A percentile compares a stretch with the other conserved stretches of the same genome.
These are phyloP conservation scores for Zaprionus davidi DNA, from an alignment of 1,140 invertebrate species.

Conservation along the genomic window DNA sequence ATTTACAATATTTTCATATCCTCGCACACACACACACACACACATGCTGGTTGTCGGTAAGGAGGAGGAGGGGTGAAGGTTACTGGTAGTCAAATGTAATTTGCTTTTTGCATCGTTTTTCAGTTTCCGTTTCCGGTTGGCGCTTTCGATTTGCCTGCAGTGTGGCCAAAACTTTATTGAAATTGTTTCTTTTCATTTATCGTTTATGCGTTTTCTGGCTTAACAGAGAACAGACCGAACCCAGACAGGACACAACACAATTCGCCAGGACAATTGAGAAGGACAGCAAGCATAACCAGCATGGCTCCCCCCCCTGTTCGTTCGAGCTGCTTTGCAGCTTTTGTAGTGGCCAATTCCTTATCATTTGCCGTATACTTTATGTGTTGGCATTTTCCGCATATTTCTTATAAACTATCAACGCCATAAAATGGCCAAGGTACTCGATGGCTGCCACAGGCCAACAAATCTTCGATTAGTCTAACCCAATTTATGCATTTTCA, in stretches of 20 bases:
- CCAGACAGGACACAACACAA: slow-evolving; percentile 15
- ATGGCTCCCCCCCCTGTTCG: background rate
- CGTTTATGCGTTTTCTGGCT: slow-evolving; percentile 69
- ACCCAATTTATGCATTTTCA: slow-evolving; percentile 54
- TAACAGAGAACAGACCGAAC: slow-evolving; percentile 32
- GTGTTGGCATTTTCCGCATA: slow-evolving; percentile 38
- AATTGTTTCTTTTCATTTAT: slow-evolving; percentile 80
- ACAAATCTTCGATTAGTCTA: slow-evolving; percentile 57
- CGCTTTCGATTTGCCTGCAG: slow-evolving; percentile 36
- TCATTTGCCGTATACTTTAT: slow-evolving; percentile 33
- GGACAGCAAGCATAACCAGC: background rate
- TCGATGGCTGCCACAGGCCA: slow-evolving; percentile 3
- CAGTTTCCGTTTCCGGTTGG: slow-evolving; percentile 67
- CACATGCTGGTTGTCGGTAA: background rate
- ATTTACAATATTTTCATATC: slow-evolving; percentile 73
- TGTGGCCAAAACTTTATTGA: slow-evolving; percentile 72
- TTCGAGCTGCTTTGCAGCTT: slow-evolving; percentile 8
- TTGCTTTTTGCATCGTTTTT: slow-evolving; percentile 76
- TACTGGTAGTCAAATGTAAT: slow-evolving; percentile 63
- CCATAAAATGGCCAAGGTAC: slow-evolving; percentile 34
- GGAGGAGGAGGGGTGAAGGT: slow-evolving; percentile 8
- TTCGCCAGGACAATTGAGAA: slow-evolving; percentile 1
- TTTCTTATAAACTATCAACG: slow-evolving; percentile 62
- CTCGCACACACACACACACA: slow-evolving; percentile 10
- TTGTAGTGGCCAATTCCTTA: slow-evolving; percentile 31